These are phyloP conservation scores for Temnothorax rugatulus DNA, from an alignment of 2,888 invertebrate species.

Conservation along the genomic window DNA sequence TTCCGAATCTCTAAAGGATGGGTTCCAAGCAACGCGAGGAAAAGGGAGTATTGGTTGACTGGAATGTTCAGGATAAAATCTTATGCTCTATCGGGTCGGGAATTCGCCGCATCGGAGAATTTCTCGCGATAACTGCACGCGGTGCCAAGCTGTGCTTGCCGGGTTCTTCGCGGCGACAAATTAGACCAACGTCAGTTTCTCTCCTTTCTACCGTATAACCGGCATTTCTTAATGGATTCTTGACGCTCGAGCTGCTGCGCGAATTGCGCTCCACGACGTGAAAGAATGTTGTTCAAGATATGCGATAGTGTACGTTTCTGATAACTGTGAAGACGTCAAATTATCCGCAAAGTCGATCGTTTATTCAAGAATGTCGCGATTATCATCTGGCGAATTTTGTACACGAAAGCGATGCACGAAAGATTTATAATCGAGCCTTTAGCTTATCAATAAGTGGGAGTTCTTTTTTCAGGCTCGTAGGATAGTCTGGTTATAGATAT, in stretches of 20 bases:
- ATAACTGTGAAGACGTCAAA: constrained; percentile 22
- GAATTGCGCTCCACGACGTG: constrained; percentile 47
- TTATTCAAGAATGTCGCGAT: constrained; percentile 28
- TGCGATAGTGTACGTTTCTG: constrained; percentile 42
- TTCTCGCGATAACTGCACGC: constrained; percentile 71
- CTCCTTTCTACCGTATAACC: constrained; percentile 48
- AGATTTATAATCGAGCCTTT: constrained; percentile 13
- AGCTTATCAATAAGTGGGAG: background rate
- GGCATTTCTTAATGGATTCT: constrained; percentile 75
- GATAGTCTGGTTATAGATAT: background rate
- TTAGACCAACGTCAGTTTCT: constrained; percentile 67
- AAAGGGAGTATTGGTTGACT: constrained; percentile 39
- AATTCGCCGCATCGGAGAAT: constrained; percentile 67
- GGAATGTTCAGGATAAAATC: constrained; percentile 66
- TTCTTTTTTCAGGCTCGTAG: background rate
- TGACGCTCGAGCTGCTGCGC: constrained; percentile 60
- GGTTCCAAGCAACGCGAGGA: background rate
- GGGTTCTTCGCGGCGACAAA: constrained; percentile 63
- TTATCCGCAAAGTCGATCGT: constrained; percentile 36
- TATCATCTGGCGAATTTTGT: background rate
- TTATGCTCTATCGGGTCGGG: constrained; percentile 58
- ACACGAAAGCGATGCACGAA: background rate
- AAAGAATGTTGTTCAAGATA: constrained; percentile 54
- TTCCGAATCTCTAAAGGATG: background rate
- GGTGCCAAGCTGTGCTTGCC: constrained; percentile 70